A percentile compares a stretch with the other conserved stretches of the same genome.
phyloP scores from a whole-genome alignment of 2,113 vertebrate genomes.

The Salvelinus alpinus region DNA sequence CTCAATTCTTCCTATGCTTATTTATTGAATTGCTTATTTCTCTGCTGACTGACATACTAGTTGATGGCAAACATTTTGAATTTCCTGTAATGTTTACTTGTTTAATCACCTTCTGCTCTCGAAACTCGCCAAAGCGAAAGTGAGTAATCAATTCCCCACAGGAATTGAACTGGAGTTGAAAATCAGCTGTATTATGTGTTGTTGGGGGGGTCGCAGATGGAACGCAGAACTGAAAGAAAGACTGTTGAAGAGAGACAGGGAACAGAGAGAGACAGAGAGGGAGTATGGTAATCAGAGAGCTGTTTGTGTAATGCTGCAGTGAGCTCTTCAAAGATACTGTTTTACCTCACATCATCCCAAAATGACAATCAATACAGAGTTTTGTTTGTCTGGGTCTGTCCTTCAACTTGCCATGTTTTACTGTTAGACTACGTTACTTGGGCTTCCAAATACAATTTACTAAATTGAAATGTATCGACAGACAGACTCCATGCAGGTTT shows the following conservation, averaged over 20 bases:
- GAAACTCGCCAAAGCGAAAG: neutral
- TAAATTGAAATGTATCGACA: no score
- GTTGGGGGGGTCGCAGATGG: no score
- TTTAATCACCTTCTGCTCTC: neutral
- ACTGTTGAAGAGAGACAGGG: neutral
- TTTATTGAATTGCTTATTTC: no score
- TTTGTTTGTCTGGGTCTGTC: neutral
- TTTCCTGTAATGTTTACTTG: neutral
- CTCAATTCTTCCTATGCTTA: no score
- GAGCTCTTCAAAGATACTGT: neutral
- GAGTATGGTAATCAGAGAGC: neutral
- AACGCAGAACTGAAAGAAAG: neutral
- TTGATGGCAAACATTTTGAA: neutral
- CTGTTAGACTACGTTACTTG: slow-evolving; percentile 13
- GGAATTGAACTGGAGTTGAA: neutral
- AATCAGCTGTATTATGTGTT: neutral
- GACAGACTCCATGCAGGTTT: slow-evolving; percentile 24
- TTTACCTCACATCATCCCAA: slow-evolving; percentile 15
- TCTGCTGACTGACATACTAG: neutral
- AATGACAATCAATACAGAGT: slow-evolving; percentile 15
- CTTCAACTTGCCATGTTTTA: neutral
- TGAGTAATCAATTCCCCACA: neutral
- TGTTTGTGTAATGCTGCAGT: slow-evolving; percentile 1
- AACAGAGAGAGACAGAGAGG: neutral
- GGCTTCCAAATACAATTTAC: neutral